Percentiles rank a stretch among this genome's conserved stretches.
phyloP scores from a whole-genome alignment of 2,888 invertebrate genomes.

The Meteorus cinctellus region DNA sequence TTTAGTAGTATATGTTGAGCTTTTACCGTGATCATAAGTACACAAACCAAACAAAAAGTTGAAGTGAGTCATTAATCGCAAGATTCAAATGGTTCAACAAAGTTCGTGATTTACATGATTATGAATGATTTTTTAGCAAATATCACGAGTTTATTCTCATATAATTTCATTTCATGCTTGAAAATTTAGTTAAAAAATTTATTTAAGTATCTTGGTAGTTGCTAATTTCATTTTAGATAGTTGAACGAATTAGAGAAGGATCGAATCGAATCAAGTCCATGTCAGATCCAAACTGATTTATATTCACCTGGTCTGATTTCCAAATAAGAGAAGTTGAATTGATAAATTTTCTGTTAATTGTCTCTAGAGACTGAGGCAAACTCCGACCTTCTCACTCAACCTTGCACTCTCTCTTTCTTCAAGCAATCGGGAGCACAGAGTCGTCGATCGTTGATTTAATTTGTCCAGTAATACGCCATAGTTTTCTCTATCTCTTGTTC shows the following conservation, averaged over 20 bases:
- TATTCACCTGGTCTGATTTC: slow-evolving; percentile 33
- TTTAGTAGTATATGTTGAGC: no score
- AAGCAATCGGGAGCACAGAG: slow-evolving; percentile 28
- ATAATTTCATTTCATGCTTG: background rate
- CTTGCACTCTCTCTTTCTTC: slow-evolving; percentile 28
- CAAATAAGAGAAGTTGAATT: slow-evolving; percentile 26
- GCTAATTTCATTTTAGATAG: no score
- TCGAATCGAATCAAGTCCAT: background rate
- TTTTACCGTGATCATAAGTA: no score
- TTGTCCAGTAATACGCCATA: slow-evolving; percentile 40
- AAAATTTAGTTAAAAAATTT: background rate
- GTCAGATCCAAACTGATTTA: slow-evolving; percentile 21
- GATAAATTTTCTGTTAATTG: slow-evolving; percentile 49
- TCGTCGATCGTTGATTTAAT: slow-evolving; percentile 51
- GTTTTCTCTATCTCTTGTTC: slow-evolving; percentile 31
- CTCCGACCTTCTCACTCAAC: background rate
- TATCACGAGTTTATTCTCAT: background rate
- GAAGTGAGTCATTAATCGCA: no score
- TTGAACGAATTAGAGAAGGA: no score
- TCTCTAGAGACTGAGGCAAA: slow-evolving; percentile 17
- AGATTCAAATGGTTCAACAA: no score
- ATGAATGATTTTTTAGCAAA: background rate
- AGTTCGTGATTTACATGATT: background rate
- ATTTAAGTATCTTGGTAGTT: background rate
- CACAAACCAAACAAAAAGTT: no score